phyloP scores from a whole-genome alignment of 2,888 invertebrate genomes.

The Pterostichus madidus region DNA sequence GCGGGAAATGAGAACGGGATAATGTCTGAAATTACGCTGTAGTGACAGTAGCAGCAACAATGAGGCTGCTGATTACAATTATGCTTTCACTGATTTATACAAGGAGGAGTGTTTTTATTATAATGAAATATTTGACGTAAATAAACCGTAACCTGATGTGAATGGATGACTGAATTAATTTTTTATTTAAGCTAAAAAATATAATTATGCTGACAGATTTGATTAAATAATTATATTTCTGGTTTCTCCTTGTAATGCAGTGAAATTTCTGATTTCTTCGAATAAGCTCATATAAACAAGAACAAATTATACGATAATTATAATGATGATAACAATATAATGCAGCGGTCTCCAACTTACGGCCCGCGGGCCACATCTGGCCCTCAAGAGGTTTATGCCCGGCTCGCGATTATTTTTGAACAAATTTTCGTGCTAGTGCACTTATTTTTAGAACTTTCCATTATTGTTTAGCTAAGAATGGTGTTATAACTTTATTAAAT shows the following conservation, averaged over 20 bases:
- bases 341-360: no score
- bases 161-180: conserved; percentile 16
- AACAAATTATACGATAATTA: no score
- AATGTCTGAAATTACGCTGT: conserved; percentile 42
- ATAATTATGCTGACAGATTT: conserved; percentile 28
- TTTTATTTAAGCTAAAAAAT: conserved; percentile 6
- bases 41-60: conserved; percentile 42
- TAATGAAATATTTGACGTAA: conserved; percentile 34
- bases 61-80: conserved; percentile 35
- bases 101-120: neutral
- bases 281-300: no score
- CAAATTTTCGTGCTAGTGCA: no score
- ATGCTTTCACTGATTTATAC: conserved; percentile 51
- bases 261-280: no score
- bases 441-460: no score
- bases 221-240: conserved; percentile 17
- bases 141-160: conserved; percentile 51
- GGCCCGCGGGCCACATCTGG: no score
- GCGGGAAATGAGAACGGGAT: neutral
- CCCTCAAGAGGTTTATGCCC: no score
- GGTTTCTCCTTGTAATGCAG: neutral
- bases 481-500: no score
- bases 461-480: no score
- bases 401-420: no score
- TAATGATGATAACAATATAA: no score